Percentiles rank a stretch among this genome's conserved stretches.
phyloP scores from a whole-genome alignment of 2,888 invertebrate genomes.

The Fragum sueziense region DNA sequence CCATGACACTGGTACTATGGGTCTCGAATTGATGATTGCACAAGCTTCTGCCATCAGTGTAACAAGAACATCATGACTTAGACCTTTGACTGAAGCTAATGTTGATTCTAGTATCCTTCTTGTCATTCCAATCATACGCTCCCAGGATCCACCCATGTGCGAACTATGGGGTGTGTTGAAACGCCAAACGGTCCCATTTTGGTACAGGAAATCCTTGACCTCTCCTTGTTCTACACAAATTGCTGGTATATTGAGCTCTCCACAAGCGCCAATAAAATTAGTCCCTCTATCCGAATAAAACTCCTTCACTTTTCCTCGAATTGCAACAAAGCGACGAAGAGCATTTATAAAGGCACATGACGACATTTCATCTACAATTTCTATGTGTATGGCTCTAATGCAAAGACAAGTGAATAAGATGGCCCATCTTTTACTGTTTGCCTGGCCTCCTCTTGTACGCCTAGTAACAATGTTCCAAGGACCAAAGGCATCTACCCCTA shows the following conservation, averaged over 20 bases:
- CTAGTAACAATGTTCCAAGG: slow-evolving; percentile 52
- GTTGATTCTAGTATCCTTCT: slow-evolving; percentile 55
- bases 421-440: slow-evolving; percentile 56
- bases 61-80: slow-evolving; percentile 53
- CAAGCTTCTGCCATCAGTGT: slow-evolving; percentile 51
- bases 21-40: slow-evolving; percentile 36
- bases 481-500: slow-evolving; percentile 57
- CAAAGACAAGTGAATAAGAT: slow-evolving; percentile 57
- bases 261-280: slow-evolving; percentile 55
- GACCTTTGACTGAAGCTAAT: slow-evolving; percentile 16
- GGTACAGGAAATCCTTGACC: slow-evolving; percentile 20
- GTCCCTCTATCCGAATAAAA: slow-evolving; percentile 54
- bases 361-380: slow-evolving; percentile 57
- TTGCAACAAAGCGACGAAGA: slow-evolving; percentile 49
- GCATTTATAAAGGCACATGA: slow-evolving; percentile 61
- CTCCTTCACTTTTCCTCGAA: slow-evolving; percentile 45
- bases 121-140: slow-evolving; percentile 50
- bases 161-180: slow-evolving; percentile 56
- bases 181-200: slow-evolving; percentile 40
- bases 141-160: slow-evolving; percentile 57
- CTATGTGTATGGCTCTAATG: slow-evolving; percentile 59
- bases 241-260: slow-evolving; percentile 23
- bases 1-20: slow-evolving; percentile 35
- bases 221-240: slow-evolving; percentile 48
- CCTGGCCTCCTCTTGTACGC: slow-evolving; percentile 49